Conservation (phyloP, 2,113 vertebrate species). For the Corvus moneduloides region DNA sequence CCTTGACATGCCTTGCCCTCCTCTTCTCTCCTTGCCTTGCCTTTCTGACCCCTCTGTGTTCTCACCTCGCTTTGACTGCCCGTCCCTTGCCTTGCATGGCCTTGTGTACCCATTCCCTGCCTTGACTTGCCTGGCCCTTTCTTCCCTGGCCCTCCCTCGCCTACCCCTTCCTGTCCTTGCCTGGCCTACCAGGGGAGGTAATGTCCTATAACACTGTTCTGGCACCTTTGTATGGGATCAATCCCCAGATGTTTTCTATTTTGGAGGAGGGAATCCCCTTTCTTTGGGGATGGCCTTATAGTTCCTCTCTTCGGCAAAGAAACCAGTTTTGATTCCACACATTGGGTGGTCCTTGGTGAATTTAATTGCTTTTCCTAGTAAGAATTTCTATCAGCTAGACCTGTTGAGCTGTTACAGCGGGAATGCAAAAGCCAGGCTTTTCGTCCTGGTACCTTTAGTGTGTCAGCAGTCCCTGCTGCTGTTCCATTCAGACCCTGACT, state of each 20-base stretch:
- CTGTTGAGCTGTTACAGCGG: background rate
- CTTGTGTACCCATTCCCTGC: background rate
- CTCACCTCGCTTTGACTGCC: background rate
- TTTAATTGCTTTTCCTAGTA: background rate
- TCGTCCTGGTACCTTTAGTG: fast-evolving
- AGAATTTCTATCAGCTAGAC: background rate
- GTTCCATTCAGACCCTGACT: background rate
- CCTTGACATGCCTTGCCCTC: too few relatives aligned
- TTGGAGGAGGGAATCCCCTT: background rate
- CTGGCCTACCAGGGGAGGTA: background rate
- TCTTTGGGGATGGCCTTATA: background rate
- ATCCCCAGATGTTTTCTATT: background rate
- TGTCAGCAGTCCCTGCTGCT: background rate
- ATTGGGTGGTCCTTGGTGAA: background rate
- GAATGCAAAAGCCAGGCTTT: background rate
- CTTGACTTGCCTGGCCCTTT: background rate
- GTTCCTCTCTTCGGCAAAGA: background rate
- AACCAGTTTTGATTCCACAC: background rate
- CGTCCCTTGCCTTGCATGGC: background rate
- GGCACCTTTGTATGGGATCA: background rate
- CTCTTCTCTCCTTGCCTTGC: background rate
- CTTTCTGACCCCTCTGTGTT: too few relatives aligned
- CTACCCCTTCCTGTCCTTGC: background rate
- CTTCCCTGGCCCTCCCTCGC: background rate
- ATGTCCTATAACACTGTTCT: background rate